Percentiles rank a stretch among this genome's conserved stretches.
phyloP scores from a whole-genome alignment of 53 echinoderm and acorn worm species.

The Stichopus horrens region DNA sequence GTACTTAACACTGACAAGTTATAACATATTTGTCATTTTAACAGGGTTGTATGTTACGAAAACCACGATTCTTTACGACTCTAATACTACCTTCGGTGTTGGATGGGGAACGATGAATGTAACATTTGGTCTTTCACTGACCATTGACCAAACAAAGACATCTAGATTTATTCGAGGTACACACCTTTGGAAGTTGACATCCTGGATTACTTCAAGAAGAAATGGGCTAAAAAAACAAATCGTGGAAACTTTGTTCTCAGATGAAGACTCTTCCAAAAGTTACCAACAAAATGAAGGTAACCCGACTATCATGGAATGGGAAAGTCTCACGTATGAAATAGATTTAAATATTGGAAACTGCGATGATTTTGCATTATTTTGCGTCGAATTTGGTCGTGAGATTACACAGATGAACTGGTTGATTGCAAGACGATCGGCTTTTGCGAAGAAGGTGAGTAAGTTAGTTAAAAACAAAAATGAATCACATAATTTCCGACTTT shows the following conservation, averaged over 20 bases:
- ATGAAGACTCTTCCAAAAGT: neutral
- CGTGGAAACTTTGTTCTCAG: neutral
- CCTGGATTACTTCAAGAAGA: neutral
- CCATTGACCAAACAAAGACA: neutral
- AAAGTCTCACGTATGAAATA: neutral
- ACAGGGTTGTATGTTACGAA: neutral
- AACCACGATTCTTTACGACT: neutral
- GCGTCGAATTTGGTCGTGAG: neutral
- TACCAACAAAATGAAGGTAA: neutral
- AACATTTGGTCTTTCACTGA: neutral
- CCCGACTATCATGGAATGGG: neutral
- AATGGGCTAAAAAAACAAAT: neutral
- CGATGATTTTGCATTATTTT: neutral
- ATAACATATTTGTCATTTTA: neutral
- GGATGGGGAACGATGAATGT: neutral
- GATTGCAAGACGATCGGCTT: neutral
- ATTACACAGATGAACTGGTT: neutral
- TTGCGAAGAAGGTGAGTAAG: neutral
- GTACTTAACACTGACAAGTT: too few relatives aligned
- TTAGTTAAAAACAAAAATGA: neutral
- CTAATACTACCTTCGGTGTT: neutral
- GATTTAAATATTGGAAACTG: neutral
- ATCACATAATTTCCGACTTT: neutral
- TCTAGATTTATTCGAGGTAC: neutral
- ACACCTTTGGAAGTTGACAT: neutral